Percentiles rank a stretch among this genome's conserved stretches.
Conservation (phyloP, 2,113 vertebrate species). For the Oryzias woworae region DNA sequence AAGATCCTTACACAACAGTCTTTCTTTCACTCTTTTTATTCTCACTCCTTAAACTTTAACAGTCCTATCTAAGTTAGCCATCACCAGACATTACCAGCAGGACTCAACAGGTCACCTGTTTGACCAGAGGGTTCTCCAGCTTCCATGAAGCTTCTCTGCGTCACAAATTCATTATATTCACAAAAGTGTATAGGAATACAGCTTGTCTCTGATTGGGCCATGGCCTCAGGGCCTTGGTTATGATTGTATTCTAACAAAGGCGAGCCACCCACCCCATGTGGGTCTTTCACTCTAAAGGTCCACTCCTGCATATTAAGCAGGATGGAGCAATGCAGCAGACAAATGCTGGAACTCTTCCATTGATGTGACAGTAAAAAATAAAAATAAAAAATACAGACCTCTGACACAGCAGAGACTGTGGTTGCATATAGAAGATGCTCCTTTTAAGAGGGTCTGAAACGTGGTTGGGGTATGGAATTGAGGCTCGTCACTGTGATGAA, state of each 20-base stretch:
- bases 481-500: constrained; percentile 62
- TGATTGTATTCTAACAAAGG: constrained; percentile 57
- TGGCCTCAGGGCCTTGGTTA: constrained; percentile 48
- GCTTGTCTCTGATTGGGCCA: constrained; percentile 38
- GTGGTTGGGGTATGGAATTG: constrained; percentile 18
- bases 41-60: neutral
- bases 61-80: neutral
- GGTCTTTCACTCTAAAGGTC: constrained; percentile 48
- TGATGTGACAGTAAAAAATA: constrained; percentile 10
- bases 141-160: constrained; percentile 17
- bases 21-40: no score
- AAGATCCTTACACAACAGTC: no score
- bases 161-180: constrained; percentile 25
- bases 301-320: constrained; percentile 63
- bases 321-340: constrained; percentile 42
- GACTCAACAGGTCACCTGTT: constrained; percentile 14
- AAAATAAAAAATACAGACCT: neutral
- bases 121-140: neutral
- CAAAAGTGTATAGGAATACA: constrained; percentile 13
- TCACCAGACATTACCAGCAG: neutral
- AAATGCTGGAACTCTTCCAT: constrained; percentile 24
- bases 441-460: constrained; percentile 8
- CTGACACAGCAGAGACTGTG: neutral
- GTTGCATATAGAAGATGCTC: constrained; percentile 9
- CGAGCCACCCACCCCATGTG: constrained; percentile 35